These are phyloP conservation scores for Bombus fervidus DNA, from an alignment of 1,140 invertebrate genomes.

Conservation along the genomic window DNA sequence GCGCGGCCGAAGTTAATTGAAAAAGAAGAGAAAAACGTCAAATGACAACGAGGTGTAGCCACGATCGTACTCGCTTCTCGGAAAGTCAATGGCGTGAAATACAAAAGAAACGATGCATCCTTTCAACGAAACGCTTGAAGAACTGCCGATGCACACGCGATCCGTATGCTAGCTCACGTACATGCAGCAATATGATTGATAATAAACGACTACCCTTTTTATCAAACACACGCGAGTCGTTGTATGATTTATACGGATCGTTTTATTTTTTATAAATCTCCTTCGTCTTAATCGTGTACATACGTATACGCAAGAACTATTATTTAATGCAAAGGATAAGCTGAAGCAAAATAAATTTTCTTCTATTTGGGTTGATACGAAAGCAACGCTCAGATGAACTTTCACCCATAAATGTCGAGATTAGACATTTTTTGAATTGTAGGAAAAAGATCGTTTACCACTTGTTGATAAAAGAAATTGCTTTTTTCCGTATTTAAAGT, in stretches of 20 bases:
- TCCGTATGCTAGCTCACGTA: neutral
- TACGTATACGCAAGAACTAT: neutral
- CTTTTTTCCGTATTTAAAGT: neutral
- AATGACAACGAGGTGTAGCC: neutral
- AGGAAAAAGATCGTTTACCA: neutral
- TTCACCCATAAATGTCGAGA: neutral
- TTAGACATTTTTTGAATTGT: too few species aligned
- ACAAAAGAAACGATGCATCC: neutral
- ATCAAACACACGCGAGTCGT: neutral
- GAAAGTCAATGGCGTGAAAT: neutral
- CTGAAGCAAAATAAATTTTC: neutral
- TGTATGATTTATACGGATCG: too few species aligned
- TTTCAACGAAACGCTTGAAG: neutral
- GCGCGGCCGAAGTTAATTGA: conserved; percentile 30
- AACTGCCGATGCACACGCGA: neutral
- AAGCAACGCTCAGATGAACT: too few species aligned
- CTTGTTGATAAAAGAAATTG: too few species aligned
- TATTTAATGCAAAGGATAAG: neutral
- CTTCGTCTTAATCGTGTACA: neutral
- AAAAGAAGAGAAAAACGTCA: neutral
- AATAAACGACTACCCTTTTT: neutral
- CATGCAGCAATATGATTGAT: neutral
- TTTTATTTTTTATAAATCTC: too few species aligned
- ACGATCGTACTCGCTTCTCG: neutral
- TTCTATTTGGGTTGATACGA: neutral